phyloP scores from a whole-genome alignment of 2,113 vertebrate species.

The Zapus hudsonius region DNA sequence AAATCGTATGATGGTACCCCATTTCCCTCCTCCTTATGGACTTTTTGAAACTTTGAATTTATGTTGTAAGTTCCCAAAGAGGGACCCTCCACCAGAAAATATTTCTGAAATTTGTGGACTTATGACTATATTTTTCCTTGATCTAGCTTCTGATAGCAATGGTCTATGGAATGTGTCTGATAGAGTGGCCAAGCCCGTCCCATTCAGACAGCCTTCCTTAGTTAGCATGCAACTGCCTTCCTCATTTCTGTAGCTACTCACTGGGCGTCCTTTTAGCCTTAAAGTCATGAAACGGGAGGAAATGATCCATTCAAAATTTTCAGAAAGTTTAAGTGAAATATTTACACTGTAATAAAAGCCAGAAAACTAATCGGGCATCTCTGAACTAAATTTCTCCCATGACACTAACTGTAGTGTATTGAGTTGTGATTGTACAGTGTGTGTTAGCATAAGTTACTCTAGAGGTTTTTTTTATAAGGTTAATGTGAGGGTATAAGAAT shows the following conservation, averaged over 20 bases:
- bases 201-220: neutral
- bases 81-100: neutral
- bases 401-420: neutral
- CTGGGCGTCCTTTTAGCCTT: neutral
- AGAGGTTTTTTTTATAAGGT: neutral
- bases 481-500: neutral
- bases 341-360: slow-evolving; percentile 5
- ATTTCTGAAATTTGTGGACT: neutral
- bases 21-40: too few species aligned
- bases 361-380: slow-evolving; percentile 31
- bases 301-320: neutral
- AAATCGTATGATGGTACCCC: too few species aligned
- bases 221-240: neutral
- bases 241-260: neutral
- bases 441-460: neutral
- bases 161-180: neutral
- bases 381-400: neutral
- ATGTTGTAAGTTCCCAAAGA: neutral
- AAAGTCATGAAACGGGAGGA: neutral
- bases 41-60: neutral
- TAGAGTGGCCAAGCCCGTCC: neutral
- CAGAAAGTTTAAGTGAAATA: too few species aligned
- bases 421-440: slow-evolving; percentile 41
- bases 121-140: neutral
- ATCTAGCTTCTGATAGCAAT: neutral